These are phyloP conservation scores for Porites lobata DNA, from an alignment of 92 coral and sea anemone genomes.

Conservation along the genomic window DNA sequence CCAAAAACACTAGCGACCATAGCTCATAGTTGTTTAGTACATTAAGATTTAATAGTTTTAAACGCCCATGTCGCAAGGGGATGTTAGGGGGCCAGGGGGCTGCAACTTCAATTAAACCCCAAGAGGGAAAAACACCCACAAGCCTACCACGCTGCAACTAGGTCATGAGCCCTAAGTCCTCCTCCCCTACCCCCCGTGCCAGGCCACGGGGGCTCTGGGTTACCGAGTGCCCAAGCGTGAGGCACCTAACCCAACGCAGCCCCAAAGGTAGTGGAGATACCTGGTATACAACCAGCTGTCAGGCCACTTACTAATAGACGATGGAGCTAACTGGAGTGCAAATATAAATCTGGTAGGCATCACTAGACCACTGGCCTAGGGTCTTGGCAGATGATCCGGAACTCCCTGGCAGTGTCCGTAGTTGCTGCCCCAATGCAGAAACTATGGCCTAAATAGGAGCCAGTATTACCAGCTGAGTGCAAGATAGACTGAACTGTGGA, in stretches of 20 bases:
- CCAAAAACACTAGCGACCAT: too few relatives aligned
- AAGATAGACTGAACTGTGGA: slow-evolving; percentile 46
- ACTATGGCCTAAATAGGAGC: slow-evolving; percentile 72
- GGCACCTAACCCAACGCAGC: slow-evolving; percentile 5
- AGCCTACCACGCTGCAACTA: not conserved
- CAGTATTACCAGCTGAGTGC: slow-evolving; percentile 28
- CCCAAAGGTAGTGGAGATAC: not conserved
- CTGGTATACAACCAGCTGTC: slow-evolving; percentile 11
- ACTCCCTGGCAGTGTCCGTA: slow-evolving; percentile 61
- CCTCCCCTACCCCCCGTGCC: not conserved
- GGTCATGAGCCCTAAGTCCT: too few relatives aligned
- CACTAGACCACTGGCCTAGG: slow-evolving; percentile 33
- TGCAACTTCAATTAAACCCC: not conserved
- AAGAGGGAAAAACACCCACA: not conserved
- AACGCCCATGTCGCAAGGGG: too few relatives aligned
- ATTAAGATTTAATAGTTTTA: not conserved
- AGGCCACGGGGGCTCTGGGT: slow-evolving; percentile 13
- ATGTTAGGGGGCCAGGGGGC: too few relatives aligned
- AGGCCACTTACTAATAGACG: slow-evolving; percentile 2
- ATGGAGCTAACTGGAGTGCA: slow-evolving; percentile 3
- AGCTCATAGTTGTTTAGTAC: not conserved
- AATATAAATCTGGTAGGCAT: slow-evolving; percentile 13
- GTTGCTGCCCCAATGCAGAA: slow-evolving; percentile 73
- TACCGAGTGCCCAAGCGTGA: slow-evolving; percentile 2
- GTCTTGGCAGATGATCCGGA: slow-evolving; percentile 18